Evolutionary conservation across 1,140 invertebrate genomes (phyloP).

Genomic region (Zeugodacus cucurbitae): DNA sequence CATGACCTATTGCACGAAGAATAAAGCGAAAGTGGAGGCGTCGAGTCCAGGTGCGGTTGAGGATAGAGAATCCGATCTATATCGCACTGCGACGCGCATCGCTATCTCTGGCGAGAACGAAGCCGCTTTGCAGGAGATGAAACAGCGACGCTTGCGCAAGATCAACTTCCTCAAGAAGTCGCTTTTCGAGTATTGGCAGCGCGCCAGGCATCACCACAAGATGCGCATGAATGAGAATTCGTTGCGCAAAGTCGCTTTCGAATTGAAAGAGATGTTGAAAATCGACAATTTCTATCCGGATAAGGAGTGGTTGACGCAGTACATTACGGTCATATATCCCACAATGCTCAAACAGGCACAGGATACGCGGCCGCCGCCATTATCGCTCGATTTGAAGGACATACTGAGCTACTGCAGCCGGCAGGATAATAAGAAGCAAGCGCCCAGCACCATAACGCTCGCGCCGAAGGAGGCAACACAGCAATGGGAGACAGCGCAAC

Average conservation of each 20-base stretch:
- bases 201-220: conserved; percentile 54
- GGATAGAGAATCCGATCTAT: not conserved
- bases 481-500: not conserved
- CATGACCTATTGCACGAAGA: conserved; percentile 58
- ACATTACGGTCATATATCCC: conserved; percentile 44
- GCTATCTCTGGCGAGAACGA: not conserved
- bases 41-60: not conserved
- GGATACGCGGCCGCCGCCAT: not conserved
- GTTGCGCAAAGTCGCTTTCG: conserved; percentile 52
- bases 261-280: conserved; percentile 56
- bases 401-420: conserved; percentile 56
- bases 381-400: conserved; percentile 55
- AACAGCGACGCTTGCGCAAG: conserved; percentile 49
- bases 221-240: conserved; percentile 50
- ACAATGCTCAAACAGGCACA: not conserved
- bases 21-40: conserved; percentile 43
- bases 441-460: conserved; percentile 48
- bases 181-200: conserved; percentile 56
- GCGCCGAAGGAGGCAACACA: conserved; percentile 43
- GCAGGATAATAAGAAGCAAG: conserved; percentile 47
- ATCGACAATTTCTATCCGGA: conserved; percentile 61
- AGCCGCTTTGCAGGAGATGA: conserved; percentile 22
- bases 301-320: conserved; percentile 55
- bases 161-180: conserved; percentile 56
- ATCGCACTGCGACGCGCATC: not conserved